Conservation (phyloP, 2,113 vertebrate species). For the Caracal caracal region DNA sequence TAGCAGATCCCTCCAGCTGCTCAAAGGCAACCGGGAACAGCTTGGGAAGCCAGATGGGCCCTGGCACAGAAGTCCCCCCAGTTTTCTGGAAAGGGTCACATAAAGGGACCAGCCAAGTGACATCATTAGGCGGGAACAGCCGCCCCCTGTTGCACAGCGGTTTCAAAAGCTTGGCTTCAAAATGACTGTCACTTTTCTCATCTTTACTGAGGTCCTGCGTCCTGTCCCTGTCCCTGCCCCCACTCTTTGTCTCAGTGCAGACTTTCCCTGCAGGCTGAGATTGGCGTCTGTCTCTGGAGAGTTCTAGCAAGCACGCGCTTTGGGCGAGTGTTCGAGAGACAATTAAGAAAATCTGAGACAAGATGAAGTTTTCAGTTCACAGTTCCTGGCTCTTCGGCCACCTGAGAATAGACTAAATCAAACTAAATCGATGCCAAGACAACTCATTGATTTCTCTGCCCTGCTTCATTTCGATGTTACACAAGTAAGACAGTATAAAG, state of each 20-base stretch:
- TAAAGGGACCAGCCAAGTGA: accelerated
- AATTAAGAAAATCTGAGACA: conserved; percentile 84
- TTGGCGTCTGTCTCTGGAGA: conserved; percentile 76
- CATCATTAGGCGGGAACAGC: not conserved
- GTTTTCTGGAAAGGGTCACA: not conserved
- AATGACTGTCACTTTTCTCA: not conserved
- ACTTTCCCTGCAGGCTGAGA: conserved; percentile 62
- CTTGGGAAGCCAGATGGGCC: not conserved
- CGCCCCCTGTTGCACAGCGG: not conserved
- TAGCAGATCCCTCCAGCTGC: not conserved
- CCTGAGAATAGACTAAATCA: conserved; percentile 82
- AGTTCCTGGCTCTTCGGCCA: conserved; percentile 80
- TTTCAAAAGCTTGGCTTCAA: not conserved
- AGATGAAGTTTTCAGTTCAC: conserved; percentile 80
- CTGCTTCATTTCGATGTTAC: conserved; percentile 78
- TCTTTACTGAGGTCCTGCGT: not conserved
- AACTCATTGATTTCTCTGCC: conserved; percentile 83
- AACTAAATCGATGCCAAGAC: conserved; percentile 81
- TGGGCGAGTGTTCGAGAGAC: conserved; percentile 79
- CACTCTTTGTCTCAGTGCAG: conserved; percentile 46
- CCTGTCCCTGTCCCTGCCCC: not conserved
- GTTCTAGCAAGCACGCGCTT: conserved; percentile 82
- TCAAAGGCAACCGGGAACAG: not conserved
- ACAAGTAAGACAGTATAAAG: conserved; percentile 75
- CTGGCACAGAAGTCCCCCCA: not conserved